Evolutionary conservation across 2,113 vertebrate genomes (phyloP).

Genomic region (Circaetus gallicus): DNA sequence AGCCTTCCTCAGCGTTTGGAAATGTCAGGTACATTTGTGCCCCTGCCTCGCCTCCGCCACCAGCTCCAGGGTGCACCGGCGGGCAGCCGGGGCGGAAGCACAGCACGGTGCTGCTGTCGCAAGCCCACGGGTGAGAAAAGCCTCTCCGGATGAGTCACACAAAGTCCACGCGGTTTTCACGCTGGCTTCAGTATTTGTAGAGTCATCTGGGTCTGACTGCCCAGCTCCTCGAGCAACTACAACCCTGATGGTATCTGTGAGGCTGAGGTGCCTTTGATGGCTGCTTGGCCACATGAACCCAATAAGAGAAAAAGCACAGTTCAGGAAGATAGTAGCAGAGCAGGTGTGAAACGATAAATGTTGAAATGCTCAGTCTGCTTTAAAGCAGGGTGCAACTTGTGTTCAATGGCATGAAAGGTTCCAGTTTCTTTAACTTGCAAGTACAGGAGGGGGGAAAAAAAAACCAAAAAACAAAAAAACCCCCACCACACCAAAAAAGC

Average conservation of each 20-base stretch:
- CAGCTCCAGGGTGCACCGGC: not conserved
- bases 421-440: not conserved
- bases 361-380: not conserved
- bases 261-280: not conserved
- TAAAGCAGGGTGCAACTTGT: not conserved
- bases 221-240: not conserved
- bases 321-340: not conserved
- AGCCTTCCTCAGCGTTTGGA: not conserved
- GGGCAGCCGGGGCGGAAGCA: accelerated
- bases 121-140: not conserved
- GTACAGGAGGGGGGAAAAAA: not conserved
- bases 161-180: not conserved
- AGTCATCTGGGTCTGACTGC: not conserved
- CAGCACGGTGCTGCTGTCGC: not conserved
- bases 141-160: not conserved
- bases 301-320: not conserved
- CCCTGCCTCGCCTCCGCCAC: not conserved
- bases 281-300: not conserved
- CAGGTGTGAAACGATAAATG: accelerated
- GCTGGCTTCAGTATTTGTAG: not conserved
- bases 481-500: not conserved
- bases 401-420: not conserved
- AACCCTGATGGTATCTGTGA: too few relatives aligned
- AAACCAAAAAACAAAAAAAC: not conserved
- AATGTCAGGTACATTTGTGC: accelerated